Conservation (phyloP, 2,797 vertebrate species). For the Molossus molossus region DNA sequence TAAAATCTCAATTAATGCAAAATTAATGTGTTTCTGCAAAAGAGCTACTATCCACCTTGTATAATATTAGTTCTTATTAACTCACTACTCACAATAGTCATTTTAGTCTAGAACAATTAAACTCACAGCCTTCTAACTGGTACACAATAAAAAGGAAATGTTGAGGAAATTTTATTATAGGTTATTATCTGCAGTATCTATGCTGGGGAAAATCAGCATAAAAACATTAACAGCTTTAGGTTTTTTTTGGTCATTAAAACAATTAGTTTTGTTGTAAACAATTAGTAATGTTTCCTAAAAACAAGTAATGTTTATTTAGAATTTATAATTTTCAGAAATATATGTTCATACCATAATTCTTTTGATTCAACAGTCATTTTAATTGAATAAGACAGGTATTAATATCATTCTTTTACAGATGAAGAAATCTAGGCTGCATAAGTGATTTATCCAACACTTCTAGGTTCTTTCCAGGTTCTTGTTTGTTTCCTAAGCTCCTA, state of each 20-base stretch:
- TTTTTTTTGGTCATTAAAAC: conserved; percentile 7
- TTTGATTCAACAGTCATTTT: conserved; percentile 23
- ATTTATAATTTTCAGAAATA: conserved; percentile 49
- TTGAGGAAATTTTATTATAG: conserved; percentile 19
- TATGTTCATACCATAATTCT: conserved; percentile 36
- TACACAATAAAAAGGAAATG: background rate
- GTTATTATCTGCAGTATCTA: background rate
- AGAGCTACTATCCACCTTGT: background rate
- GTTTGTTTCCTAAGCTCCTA: background rate
- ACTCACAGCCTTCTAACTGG: background rate
- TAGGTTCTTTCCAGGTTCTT: conserved; percentile 13
- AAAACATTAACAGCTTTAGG: conserved; percentile 44
- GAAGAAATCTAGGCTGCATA: background rate
- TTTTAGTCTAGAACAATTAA: conserved; percentile 55
- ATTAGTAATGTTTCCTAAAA: conserved; percentile 37
- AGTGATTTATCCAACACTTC: conserved; percentile 1
- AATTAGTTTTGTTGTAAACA: background rate
- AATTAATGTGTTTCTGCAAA: conserved; percentile 66
- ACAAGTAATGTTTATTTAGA: conserved; percentile 10
- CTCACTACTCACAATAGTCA: background rate
- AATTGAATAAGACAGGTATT: background rate
- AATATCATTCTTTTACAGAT: conserved; percentile 40
- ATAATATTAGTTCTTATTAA: conserved; percentile 26
- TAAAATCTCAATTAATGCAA: conserved; percentile 68
- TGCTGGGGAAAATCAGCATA: background rate